phyloP scores from a whole-genome alignment of 2,888 invertebrate species.

The Caenorhabditis becei region DNA sequence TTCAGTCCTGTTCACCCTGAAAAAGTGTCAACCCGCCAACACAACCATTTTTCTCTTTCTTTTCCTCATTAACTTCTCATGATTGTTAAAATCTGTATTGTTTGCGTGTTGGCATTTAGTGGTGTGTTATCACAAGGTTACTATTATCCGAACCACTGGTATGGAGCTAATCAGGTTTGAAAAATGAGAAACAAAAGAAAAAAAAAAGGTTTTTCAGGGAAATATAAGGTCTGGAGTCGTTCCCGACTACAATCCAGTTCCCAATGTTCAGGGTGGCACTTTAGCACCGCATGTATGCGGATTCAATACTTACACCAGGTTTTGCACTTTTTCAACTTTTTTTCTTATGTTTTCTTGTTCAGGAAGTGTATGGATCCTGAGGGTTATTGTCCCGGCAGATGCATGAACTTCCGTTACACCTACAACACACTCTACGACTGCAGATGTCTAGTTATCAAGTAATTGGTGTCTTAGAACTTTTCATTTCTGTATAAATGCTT shows the following conservation, averaged over 20 bases:
- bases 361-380: constrained; percentile 75
- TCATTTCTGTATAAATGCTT: constrained; percentile 22
- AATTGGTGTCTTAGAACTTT: neutral
- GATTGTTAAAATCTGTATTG: constrained; percentile 39
- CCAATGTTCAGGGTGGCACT: constrained; percentile 61
- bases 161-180: constrained; percentile 73
- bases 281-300: constrained; percentile 75
- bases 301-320: constrained; percentile 75
- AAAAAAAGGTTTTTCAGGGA: constrained; percentile 63
- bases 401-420: constrained; percentile 78
- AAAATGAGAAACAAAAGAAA: neutral
- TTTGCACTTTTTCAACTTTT: neutral
- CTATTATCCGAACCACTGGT: constrained; percentile 73
- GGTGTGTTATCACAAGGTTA: constrained; percentile 57
- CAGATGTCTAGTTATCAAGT: constrained; percentile 68
- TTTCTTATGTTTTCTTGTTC: constrained; percentile 21
- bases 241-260: constrained; percentile 64
- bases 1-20: constrained; percentile 31
- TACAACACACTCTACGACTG: constrained; percentile 77
- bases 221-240: constrained; percentile 68
- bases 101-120: constrained; percentile 15
- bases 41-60: constrained; percentile 1
- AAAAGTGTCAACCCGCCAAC: constrained; percentile 22
- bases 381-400: constrained; percentile 71
- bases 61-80: constrained; percentile 16